phyloP scores from a whole-genome alignment of 2,113 vertebrate genomes.

The Narcine bancroftii region DNA sequence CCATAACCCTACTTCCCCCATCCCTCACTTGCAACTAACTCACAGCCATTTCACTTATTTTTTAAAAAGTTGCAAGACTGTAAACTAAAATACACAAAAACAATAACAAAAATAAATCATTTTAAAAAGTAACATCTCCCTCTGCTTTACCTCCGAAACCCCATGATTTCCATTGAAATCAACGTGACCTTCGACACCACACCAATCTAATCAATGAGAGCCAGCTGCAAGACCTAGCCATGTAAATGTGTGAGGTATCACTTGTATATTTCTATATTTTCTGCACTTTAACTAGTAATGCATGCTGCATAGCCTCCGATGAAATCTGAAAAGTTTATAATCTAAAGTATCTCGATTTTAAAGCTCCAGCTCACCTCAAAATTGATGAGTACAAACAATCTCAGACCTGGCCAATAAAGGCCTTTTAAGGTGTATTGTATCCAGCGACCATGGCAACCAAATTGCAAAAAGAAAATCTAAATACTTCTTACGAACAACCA shows the following conservation, averaged over 20 bases:
- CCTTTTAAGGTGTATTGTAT: not conserved
- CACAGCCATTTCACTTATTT: not conserved
- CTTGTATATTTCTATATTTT: not conserved
- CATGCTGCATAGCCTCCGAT: not conserved
- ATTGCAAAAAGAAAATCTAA: not conserved
- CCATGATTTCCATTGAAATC: too few species aligned
- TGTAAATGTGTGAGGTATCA: not conserved
- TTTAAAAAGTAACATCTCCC: too few species aligned
- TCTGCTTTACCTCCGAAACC: too few species aligned
- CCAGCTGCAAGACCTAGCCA: too few species aligned
- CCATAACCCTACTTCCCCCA: not conserved
- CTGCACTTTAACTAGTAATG: not conserved
- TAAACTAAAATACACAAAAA: too few species aligned
- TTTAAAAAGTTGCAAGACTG: too few species aligned
- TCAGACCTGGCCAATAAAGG: not conserved
- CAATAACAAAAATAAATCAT: too few species aligned
- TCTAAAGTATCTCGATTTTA: too few species aligned
- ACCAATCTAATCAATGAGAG: too few species aligned
- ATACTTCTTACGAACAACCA: not conserved
- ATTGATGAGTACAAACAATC: too few species aligned
- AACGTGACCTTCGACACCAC: too few species aligned
- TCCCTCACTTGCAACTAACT: not conserved
- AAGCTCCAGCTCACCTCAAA: too few species aligned
- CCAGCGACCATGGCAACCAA: not conserved
- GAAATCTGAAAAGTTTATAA: not conserved